Conservation (phyloP, 2,797 vertebrate genomes). For the Karalla daura region DNA sequence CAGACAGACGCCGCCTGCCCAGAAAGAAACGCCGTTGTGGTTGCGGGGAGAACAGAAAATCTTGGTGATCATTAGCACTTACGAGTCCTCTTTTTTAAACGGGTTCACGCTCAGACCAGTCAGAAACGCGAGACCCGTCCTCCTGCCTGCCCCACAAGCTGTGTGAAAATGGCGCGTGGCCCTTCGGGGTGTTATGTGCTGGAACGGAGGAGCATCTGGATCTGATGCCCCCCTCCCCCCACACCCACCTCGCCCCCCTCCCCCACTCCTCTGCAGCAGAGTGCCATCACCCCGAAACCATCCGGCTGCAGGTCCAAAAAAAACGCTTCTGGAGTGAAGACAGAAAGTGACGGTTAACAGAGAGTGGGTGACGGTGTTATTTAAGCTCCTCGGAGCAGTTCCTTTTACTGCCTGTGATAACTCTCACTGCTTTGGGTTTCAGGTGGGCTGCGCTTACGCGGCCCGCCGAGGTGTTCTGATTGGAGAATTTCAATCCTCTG, state of each 20-base stretch:
- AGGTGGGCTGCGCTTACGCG: conserved; percentile 12
- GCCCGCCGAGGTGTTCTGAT: conserved; percentile 48
- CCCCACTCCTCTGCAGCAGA: not conserved
- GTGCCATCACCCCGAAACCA: conserved; percentile 15
- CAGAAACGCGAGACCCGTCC: conserved; percentile 13
- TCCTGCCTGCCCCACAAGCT: conserved; percentile 15
- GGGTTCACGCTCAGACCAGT: conserved; percentile 49
- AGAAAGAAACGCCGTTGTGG: conserved; percentile 34
- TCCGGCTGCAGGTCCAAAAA: conserved; percentile 25
- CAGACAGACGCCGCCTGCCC: conserved; percentile 62
- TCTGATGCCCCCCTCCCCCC: conserved; percentile 16
- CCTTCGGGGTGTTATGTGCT: conserved; percentile 13
- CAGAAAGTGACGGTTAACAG: conserved; percentile 13
- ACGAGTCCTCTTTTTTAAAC: conserved; percentile 44
- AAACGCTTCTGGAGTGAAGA: conserved; percentile 28
- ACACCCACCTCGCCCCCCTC: too few relatives aligned
- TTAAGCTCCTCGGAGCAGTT: conserved; percentile 43
- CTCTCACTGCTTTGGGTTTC: conserved; percentile 41
- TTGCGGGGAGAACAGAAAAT: conserved; percentile 9
- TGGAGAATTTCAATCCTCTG: conserved; percentile 53
- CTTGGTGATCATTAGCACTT: conserved; percentile 58
- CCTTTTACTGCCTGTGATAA: conserved; percentile 24
- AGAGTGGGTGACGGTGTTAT: conserved; percentile 34
- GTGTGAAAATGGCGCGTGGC: conserved; percentile 30
- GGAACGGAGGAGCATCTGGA: conserved; percentile 35